Evolutionary conservation across 2,888 invertebrate species (phyloP).

Genomic region (Kryphioiulus occultus): DNA sequence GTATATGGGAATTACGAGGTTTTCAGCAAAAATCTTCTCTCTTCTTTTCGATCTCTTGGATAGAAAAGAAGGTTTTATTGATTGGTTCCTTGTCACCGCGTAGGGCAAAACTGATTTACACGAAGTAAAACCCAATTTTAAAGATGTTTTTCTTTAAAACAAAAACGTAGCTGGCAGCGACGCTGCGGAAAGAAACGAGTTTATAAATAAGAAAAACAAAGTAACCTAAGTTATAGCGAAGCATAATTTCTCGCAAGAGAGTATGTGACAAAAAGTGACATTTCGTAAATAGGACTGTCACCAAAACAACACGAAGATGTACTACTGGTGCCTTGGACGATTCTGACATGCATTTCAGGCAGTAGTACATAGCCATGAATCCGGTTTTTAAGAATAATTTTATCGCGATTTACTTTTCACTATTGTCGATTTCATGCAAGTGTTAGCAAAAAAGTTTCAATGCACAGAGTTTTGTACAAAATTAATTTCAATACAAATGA

Average conservation of each 20-base stretch:
- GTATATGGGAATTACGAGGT: background rate
- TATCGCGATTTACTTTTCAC: too few species aligned
- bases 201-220: background rate
- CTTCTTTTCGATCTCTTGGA: background rate
- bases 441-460: too few species aligned
- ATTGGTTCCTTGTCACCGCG: conserved; percentile 12
- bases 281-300: background rate
- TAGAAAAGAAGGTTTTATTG: conserved; percentile 26
- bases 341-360: too few species aligned
- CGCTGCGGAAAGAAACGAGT: background rate
- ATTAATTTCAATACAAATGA: too few species aligned
- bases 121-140: conserved; percentile 29
- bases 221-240: background rate
- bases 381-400: too few species aligned
- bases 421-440: too few species aligned
- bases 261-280: background rate
- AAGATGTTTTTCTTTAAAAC: background rate
- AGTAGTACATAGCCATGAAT: too few species aligned
- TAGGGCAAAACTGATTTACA: background rate
- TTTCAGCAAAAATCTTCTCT: conserved; percentile 20
- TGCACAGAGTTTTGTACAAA: too few species aligned
- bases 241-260: background rate
- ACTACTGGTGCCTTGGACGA: background rate
- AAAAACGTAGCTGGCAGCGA: background rate
- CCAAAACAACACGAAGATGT: background rate